Evolutionary conservation across 2,888 invertebrate species (phyloP).

Genomic region (Serrognathus titanus): DNA sequence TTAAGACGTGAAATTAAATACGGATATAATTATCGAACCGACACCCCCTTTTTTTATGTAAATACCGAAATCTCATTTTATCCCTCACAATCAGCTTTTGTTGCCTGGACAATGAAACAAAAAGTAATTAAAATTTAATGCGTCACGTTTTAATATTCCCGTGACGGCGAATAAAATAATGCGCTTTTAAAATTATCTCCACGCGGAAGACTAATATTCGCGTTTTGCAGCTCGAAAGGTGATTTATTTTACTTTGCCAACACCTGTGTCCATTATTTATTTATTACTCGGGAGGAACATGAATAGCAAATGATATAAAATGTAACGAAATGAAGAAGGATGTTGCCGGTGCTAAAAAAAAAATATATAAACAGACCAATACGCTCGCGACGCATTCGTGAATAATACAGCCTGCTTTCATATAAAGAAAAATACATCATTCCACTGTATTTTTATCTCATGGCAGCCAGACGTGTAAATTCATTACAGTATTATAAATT

Average conservation of each 20-base stretch:
- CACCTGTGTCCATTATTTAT: constrained; percentile 3
- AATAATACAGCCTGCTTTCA: not conserved
- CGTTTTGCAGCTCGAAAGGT: constrained; percentile 1
- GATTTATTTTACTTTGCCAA: constrained; percentile 1
- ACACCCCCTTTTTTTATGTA: no score
- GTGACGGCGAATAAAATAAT: not conserved
- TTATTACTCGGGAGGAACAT: not conserved
- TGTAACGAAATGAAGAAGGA: not conserved
- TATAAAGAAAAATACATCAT: not conserved
- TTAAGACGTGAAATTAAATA: no score
- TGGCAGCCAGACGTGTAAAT: not conserved
- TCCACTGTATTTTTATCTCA: not conserved
- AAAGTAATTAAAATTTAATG: no score
- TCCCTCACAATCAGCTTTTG: no score
- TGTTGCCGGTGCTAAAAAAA: not conserved
- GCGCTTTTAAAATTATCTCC: constrained; percentile 1
- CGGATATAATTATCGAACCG: no score
- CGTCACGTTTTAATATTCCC: no score
- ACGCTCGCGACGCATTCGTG: not conserved
- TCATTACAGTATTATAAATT: not conserved
- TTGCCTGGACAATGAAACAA: no score
- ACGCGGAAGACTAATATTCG: not conserved
- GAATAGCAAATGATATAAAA: not conserved
- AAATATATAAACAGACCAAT: not conserved
- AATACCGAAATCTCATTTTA: no score